Evolutionary conservation across 2,888 invertebrate species (phyloP).

Genomic region (Dryobota labecula): DNA sequence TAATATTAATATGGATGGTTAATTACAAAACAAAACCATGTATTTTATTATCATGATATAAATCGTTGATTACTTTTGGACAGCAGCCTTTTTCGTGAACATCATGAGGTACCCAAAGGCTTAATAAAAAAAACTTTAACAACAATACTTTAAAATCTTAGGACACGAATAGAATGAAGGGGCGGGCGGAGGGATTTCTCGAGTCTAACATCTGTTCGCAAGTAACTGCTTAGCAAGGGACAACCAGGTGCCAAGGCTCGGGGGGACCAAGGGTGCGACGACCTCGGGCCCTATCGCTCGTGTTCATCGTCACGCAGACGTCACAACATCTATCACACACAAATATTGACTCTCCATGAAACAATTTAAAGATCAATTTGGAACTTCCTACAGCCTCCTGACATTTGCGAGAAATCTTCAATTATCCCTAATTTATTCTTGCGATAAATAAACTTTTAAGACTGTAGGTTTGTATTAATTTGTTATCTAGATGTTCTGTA

Average conservation of each 20-base stretch:
- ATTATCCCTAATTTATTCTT: slow-evolving; percentile 27
- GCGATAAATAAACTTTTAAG: slow-evolving; percentile 35
- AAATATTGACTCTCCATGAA: slow-evolving; percentile 69
- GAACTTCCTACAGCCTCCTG: slow-evolving; percentile 34
- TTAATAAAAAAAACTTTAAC: slow-evolving; percentile 14
- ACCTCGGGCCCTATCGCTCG: slow-evolving; percentile 84
- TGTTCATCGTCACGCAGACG: slow-evolving; percentile 79
- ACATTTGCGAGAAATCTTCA: slow-evolving; percentile 46
- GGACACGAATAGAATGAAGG: slow-evolving; percentile 66
- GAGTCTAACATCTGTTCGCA: slow-evolving; percentile 84
- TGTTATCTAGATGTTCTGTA: slow-evolving; percentile 45
- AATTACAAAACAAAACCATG: slow-evolving; percentile 22
- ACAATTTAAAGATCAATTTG: slow-evolving; percentile 69
- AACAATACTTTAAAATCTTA: slow-evolving; percentile 56
- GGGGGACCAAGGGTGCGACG: slow-evolving; percentile 86
- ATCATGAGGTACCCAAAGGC: slow-evolving; percentile 7
- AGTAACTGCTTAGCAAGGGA: slow-evolving; percentile 77
- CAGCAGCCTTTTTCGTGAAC: slow-evolving; percentile 12
- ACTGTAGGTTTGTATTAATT: slow-evolving; percentile 30
- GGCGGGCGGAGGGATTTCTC: slow-evolving; percentile 73
- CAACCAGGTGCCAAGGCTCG: slow-evolving; percentile 86
- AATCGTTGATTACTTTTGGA: neutral
- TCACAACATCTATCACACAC: slow-evolving; percentile 72
- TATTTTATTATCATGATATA: slow-evolving; percentile 7
- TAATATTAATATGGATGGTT: too few species aligned